Percentiles rank a stretch among this genome's conserved stretches.
These are phyloP conservation scores for Drosophila subpulchrella DNA, from an alignment of 1,140 invertebrate species.

Conservation along the genomic window DNA sequence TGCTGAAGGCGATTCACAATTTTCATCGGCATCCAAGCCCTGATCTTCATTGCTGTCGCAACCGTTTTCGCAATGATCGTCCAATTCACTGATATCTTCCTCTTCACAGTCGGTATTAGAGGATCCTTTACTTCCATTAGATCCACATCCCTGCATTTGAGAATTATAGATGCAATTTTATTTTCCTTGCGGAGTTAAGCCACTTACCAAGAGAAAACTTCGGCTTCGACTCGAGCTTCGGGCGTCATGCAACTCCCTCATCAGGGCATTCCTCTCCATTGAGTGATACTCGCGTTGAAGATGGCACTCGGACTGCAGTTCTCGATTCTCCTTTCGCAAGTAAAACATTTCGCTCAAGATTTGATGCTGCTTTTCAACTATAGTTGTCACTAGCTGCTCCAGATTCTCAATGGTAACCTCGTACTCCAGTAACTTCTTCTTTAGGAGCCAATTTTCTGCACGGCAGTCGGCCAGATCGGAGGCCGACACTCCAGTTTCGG, in stretches of 20 bases:
- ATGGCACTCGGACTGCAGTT: constrained; percentile 56
- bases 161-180: no score
- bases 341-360: constrained; percentile 58
- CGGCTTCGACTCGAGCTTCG: constrained; percentile 25
- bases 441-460: constrained; percentile 72
- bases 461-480: constrained; percentile 55
- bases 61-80: background rate
- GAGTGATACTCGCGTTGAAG: constrained; percentile 71
- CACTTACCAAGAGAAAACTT: constrained; percentile 19
- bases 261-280: constrained; percentile 67
- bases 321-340: constrained; percentile 55
- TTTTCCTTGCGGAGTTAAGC: no score
- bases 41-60: constrained; percentile 10
- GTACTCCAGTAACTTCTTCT: constrained; percentile 60
- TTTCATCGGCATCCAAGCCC: constrained; percentile 4
- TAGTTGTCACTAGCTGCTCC: constrained; percentile 59
- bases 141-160: background rate
- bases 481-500: constrained; percentile 33
- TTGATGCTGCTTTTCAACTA: constrained; percentile 69
- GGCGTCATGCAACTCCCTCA: constrained; percentile 58
- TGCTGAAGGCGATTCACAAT: background rate
- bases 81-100: background rate
- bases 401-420: constrained; percentile 63
- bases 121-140: background rate
- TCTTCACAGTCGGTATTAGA: background rate